Base-by-base conservation (phyloP, 2,888 invertebrate genomes). In the Piscicola geometra region DNA sequence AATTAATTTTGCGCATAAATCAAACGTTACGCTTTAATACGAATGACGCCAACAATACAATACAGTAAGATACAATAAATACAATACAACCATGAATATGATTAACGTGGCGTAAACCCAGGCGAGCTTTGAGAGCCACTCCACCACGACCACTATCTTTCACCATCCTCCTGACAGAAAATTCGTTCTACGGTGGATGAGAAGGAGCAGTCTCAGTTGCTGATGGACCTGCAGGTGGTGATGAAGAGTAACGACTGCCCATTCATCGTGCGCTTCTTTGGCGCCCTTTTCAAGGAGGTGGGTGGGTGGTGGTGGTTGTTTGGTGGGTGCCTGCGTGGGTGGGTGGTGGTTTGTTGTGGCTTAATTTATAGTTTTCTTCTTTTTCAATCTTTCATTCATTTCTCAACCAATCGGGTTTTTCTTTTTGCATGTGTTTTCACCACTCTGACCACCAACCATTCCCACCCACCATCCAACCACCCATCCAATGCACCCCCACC, bases 221-320 rank as follows among this genome's bases (percentile, higher is more conserved):
- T 80, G 77, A 80, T 80, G 80, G 80, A 80, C 68, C 76, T 80
- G 12, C 78, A 80, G 35, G 78, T 81, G 0, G 79, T 80, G 35
- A 80, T 81, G 80, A 72, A 78, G 28, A 78, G 78, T 74, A 79
- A 78, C 69, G 80, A 80, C 52, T 80, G 80, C 68, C 78, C 78
- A 0, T 79, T 67, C 71, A 81, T 80, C 41, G 81, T 80, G 3
- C 77, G 78, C 72, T 81, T 81, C 75, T 81, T 76, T 73, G 79
- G 79, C 0, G 77, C 80, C 33, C 76, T 79, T 75, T 78, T 78
- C 73, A 81, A 82, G 30, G 82, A 88, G 89, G 93, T 93, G 85
- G 82, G 76, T 25, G n/a, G 25, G 41, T 41, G 9, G 5, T 41
- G 9, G 9, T 15, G 5, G 15, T 41, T 41, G 41, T n/a, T n/a